phyloP scores from a whole-genome alignment of 2,888 invertebrate species.

The Drosophila diplacantha region DNA sequence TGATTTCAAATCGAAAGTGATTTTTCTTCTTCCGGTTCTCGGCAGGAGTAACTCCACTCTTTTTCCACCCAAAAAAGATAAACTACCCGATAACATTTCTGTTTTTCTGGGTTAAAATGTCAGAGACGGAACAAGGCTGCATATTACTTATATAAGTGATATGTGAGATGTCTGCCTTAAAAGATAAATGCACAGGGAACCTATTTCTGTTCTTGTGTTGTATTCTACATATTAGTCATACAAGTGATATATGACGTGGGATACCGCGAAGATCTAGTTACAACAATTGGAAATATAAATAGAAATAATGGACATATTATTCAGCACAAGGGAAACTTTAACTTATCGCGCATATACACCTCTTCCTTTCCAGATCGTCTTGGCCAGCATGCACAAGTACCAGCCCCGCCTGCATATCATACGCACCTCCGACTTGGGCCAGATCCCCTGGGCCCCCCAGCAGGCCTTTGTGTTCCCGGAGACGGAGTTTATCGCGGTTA shows the following conservation, averaged over 20 bases:
- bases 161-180: not conserved
- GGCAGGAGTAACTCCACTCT: not conserved
- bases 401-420: conserved; percentile 91
- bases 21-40: not conserved
- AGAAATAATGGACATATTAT: not conserved
- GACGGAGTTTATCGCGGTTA: conserved; percentile 96
- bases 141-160: conserved; percentile 8
- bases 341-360: not conserved
- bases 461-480: conserved; percentile 85
- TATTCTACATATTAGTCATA: not conserved
- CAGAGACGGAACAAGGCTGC: not conserved
- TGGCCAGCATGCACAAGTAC: conserved; percentile 98
- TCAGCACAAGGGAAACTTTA: not conserved
- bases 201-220: not conserved
- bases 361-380: conserved; percentile 82
- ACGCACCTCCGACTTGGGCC: conserved; percentile 84
- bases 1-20: not conserved
- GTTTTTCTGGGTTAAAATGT: conserved; percentile 9
- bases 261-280: not conserved
- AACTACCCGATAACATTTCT: not conserved
- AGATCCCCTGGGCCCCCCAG: conserved; percentile 84
- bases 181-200: conserved; percentile 5
- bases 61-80: not conserved
- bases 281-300: not conserved
- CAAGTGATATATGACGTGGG: not conserved